Conservation (phyloP, 1,140 invertebrate genomes). For the Bathynomus jamesi region DNA sequence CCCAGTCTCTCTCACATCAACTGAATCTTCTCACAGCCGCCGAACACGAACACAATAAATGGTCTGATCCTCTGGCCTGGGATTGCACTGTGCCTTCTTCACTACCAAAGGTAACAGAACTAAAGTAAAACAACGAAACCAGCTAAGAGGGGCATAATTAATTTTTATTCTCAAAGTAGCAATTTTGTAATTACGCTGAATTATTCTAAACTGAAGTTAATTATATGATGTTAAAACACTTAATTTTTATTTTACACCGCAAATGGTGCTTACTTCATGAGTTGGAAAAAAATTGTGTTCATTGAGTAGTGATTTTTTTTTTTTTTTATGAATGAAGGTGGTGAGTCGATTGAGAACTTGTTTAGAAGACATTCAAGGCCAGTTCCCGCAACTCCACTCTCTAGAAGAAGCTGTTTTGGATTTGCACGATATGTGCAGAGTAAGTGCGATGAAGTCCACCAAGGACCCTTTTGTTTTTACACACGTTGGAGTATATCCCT, state of each 20-base stretch:
- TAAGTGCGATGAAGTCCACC: constrained; percentile 36
- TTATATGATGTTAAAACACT: no score
- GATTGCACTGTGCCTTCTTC: constrained; percentile 21
- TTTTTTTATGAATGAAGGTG: constrained; percentile 29
- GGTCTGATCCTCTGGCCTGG: constrained; percentile 19
- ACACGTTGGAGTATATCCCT: no score
- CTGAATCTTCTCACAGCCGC: constrained; percentile 17
- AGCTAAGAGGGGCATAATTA: no score
- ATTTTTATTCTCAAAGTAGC: no score
- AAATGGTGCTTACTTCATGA: no score
- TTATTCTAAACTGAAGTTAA: no score
- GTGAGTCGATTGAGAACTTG: constrained; percentile 36
- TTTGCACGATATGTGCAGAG: constrained; percentile 44
- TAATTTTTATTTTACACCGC: no score
- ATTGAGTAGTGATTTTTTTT: neutral
- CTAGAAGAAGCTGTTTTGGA: constrained; percentile 44
- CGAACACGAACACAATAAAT: constrained; percentile 21
- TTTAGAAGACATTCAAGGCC: constrained; percentile 49
- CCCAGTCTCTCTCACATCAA: constrained; percentile 27
- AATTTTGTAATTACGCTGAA: no score
- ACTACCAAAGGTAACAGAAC: constrained; percentile 24
- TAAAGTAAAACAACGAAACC: no score
- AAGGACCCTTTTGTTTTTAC: no score
- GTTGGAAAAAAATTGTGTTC: no score
- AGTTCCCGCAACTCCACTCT: constrained; percentile 46